Conservation (phyloP, 2,797 vertebrate species). For the Sparidentex hasta region DNA sequence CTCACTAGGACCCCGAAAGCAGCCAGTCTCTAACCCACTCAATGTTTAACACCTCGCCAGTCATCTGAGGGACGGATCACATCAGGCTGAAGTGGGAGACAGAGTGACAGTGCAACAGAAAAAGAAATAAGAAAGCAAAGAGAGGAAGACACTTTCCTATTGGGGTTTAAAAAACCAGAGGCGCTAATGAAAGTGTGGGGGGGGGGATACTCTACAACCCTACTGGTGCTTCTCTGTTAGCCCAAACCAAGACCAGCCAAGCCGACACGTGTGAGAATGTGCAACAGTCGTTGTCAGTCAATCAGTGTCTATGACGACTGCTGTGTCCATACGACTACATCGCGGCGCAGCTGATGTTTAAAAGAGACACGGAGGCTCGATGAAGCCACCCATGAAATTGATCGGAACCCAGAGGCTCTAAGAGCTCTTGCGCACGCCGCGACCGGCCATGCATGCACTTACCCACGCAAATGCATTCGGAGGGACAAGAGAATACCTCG, state of each 20-base stretch:
- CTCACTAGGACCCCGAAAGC: slow-evolving; percentile 11
- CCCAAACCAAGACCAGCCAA: no score
- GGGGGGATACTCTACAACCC: slow-evolving; percentile 1
- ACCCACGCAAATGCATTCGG: slow-evolving; percentile 16
- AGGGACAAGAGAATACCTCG: slow-evolving; percentile 47
- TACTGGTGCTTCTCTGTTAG: not conserved
- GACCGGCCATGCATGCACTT: slow-evolving; percentile 25
- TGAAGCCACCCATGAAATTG: slow-evolving; percentile 84
- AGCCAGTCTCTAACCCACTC: slow-evolving; percentile 46
- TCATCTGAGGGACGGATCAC: slow-evolving; percentile 34
- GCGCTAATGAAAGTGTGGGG: slow-evolving; percentile 16
- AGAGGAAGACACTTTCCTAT: not conserved
- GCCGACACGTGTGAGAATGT: no score
- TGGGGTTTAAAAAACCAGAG: slow-evolving; percentile 22
- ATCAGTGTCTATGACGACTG: not conserved
- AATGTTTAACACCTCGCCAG: slow-evolving; percentile 52
- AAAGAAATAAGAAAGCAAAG: not conserved
- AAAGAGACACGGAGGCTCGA: slow-evolving; percentile 45
- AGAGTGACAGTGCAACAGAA: not conserved
- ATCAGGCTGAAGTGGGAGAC: slow-evolving; percentile 29
- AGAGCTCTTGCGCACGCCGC: slow-evolving; percentile 38
- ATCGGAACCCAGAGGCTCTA: slow-evolving; percentile 66
- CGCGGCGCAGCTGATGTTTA: slow-evolving; percentile 48
- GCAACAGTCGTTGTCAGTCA: not conserved
- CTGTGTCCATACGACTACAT: slow-evolving; percentile 37